phyloP scores from a whole-genome alignment of 2,797 vertebrate species.

The Enteromius anoplus region DNA sequence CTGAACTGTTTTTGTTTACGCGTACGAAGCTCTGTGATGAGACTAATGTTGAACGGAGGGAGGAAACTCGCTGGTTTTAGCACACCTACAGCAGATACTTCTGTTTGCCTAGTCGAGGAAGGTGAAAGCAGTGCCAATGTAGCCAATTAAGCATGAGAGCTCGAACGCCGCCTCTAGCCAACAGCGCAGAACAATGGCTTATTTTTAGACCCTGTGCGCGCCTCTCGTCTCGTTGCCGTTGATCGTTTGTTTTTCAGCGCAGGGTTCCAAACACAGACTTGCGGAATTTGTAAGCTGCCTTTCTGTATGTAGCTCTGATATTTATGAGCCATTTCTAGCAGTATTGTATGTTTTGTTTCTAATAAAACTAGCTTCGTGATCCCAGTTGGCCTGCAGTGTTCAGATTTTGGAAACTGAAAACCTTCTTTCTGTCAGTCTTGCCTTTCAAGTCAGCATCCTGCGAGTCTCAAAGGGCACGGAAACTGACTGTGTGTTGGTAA shows the following conservation, averaged over 20 bases:
- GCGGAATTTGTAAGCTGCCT: constrained; percentile 57
- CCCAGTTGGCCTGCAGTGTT: constrained; percentile 33
- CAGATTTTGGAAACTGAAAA: constrained; percentile 25
- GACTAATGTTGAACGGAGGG: constrained; percentile 34
- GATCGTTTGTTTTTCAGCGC: constrained; percentile 6
- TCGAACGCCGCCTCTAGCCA: constrained; percentile 38
- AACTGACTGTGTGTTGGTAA: background rate
- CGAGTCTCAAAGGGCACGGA: background rate
- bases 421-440: background rate
- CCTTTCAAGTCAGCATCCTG: constrained; percentile 25
- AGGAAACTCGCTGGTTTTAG: constrained; percentile 17
- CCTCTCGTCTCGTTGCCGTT: constrained; percentile 21
- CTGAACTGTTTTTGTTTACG: constrained; percentile 8
- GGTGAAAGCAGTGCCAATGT: constrained; percentile 18
- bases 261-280: constrained; percentile 50
- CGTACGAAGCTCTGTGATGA: constrained; percentile 29
- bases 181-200: constrained; percentile 42
- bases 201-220: constrained; percentile 38
- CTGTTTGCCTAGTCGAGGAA: constrained; percentile 33
- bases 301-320: constrained; percentile 53
- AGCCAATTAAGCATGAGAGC: constrained; percentile 42
- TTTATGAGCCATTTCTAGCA: constrained; percentile 63
- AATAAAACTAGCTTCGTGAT: constrained; percentile 61
- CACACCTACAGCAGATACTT: constrained; percentile 30
- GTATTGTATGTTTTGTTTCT: constrained; percentile 63